Percentiles rank a stretch among this genome's conserved stretches.
phyloP scores from a whole-genome alignment of 2,888 invertebrate genomes.

The Agonopterix alstromeriana region DNA sequence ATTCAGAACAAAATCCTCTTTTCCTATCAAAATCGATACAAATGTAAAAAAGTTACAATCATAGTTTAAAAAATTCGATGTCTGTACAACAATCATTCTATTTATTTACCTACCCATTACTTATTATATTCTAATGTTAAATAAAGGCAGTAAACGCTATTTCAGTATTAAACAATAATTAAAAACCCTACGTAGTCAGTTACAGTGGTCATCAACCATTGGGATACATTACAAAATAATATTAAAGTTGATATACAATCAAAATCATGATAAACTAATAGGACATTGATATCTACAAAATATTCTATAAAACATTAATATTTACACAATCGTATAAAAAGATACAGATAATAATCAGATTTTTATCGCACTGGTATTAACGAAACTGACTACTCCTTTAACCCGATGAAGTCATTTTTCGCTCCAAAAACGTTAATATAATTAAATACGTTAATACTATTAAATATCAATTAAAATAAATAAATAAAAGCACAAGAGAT shows the following conservation, averaged over 20 bases:
- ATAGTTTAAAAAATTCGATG: too few species aligned
- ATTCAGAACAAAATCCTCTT: too few species aligned
- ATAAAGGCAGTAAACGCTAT: constrained; percentile 7
- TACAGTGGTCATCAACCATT: not conserved
- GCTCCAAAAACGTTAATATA: not conserved
- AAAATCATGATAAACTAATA: too few species aligned
- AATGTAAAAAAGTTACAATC: not conserved
- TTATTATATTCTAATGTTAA: constrained; percentile 9
- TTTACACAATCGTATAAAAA: not conserved
- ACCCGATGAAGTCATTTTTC: not conserved
- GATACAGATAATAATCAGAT: not conserved
- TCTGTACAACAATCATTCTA: too few species aligned
- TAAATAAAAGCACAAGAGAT: constrained; percentile 48
- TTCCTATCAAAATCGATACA: too few species aligned
- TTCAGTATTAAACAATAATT: not conserved
- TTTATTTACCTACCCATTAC: constrained; percentile 2
- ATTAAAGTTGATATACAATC: too few species aligned
- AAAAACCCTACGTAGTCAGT: not conserved
- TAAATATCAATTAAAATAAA: constrained; percentile 29
- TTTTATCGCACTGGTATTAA: not conserved
- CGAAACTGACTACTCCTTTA: constrained; percentile 2
- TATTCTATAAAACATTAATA: too few species aligned
- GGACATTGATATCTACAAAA: too few species aligned
- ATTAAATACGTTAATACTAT: not conserved
- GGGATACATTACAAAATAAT: too few species aligned